phyloP scores from a whole-genome alignment of 2,888 invertebrate genomes.

The Byasa hedistus region DNA sequence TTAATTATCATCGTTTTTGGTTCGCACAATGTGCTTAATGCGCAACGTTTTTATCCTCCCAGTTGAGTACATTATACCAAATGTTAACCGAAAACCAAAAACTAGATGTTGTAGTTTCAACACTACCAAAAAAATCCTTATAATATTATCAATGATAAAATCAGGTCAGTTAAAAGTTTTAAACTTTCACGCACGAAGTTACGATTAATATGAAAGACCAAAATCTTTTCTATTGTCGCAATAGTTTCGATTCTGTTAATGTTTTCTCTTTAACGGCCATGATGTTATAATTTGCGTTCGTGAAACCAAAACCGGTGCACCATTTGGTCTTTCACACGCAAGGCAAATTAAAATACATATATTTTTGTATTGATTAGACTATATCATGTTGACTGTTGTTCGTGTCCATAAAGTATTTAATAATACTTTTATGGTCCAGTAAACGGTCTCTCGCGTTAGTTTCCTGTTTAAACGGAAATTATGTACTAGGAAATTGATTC shows the following conservation, averaged over 20 bases:
- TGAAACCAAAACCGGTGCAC: conserved; percentile 13
- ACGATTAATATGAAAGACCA: neutral
- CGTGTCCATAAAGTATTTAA: neutral
- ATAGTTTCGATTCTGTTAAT: conserved; percentile 5
- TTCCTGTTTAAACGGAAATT: conserved; percentile 17
- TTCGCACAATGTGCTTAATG: too few relatives aligned
- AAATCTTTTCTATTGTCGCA: neutral
- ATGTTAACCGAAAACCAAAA: too few relatives aligned
- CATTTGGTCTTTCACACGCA: conserved; percentile 17
- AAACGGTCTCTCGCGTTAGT: conserved; percentile 19
- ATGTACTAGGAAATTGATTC: conserved; percentile 14
- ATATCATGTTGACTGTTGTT: neutral
- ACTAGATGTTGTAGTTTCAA: neutral
- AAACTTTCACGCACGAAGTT: neutral
- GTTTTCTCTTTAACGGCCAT: conserved; percentile 19
- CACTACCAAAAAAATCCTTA: neutral
- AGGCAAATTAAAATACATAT: neutral
- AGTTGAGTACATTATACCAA: too few relatives aligned
- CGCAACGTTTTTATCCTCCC: too few relatives aligned
- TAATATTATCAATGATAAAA: neutral
- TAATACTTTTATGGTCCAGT: neutral
- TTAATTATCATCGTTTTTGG: neutral
- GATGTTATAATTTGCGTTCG: conserved; percentile 6
- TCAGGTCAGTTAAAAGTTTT: neutral
- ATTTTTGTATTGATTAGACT: conserved; percentile 2